phyloP scores from a whole-genome alignment of 2,113 vertebrate species.

The Paralichthys olivaceus region DNA sequence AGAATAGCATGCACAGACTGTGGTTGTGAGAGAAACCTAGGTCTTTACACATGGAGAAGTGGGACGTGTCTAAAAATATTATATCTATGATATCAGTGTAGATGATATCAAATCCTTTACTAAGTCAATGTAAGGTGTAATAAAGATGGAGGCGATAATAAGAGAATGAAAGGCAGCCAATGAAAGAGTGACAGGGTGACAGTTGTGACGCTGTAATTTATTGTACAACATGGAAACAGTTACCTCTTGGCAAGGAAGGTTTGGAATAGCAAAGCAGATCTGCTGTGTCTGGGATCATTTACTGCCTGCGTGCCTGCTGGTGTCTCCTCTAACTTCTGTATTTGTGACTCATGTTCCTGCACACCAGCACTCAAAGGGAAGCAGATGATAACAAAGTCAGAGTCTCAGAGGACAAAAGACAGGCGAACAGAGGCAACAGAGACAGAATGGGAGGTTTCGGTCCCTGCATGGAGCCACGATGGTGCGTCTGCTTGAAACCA shows the following conservation, averaged over 20 bases:
- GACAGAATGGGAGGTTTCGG: slow-evolving; percentile 1
- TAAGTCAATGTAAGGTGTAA: slow-evolving; percentile 12
- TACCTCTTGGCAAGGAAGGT: slow-evolving; percentile 67
- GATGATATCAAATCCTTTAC: slow-evolving; percentile 17
- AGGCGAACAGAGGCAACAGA: no score
- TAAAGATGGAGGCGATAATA: slow-evolving; percentile 49
- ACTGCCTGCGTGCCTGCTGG: slow-evolving; percentile 22
- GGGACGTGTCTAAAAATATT: slow-evolving; percentile 16
- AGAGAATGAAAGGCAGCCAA: slow-evolving; percentile 31
- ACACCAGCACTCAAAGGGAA: slow-evolving; percentile 10
- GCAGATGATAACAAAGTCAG: neutral
- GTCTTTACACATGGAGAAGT: slow-evolving; percentile 24
- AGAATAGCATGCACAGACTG: neutral
- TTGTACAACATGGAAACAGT: slow-evolving; percentile 80
- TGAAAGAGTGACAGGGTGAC: slow-evolving; percentile 28
- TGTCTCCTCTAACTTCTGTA: slow-evolving; percentile 18
- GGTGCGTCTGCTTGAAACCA: neutral
- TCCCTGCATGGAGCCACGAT: neutral
- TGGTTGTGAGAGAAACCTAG: slow-evolving; percentile 12
- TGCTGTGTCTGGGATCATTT: slow-evolving; percentile 50
- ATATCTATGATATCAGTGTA: neutral
- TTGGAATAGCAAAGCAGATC: slow-evolving; percentile 48
- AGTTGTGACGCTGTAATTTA: slow-evolving; percentile 59
- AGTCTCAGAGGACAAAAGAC: neutral
- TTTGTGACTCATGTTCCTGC: slow-evolving; percentile 6